A percentile compares a stretch with the other conserved stretches of the same genome.
Conservation (phyloP, 2,797 vertebrate genomes). For the Smutsia gigantea region DNA sequence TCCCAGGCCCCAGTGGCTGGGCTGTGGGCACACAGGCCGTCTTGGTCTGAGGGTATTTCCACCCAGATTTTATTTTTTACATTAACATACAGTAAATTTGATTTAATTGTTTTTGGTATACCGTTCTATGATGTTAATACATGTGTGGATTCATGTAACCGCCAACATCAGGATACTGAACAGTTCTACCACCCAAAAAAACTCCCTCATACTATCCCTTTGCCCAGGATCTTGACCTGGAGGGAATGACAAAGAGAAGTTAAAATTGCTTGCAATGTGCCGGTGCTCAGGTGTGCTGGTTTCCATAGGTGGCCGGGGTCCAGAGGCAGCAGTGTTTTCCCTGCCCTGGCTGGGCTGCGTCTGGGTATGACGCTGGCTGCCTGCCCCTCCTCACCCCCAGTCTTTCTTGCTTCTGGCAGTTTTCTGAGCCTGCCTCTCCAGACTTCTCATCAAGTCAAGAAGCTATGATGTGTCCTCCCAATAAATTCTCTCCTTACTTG, state of each 20-base stretch:
- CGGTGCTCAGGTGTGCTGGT: background rate
- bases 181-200: background rate
- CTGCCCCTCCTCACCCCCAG: fast-evolving
- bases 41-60: background rate
- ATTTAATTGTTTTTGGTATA: background rate
- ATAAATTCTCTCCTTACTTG: background rate
- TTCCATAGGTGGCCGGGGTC: background rate
- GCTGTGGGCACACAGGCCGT: background rate
- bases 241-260: background rate
- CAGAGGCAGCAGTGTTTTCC: background rate
- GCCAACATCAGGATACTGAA: background rate
- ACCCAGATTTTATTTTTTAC: background rate
- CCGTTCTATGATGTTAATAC: background rate
- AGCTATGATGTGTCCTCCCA: background rate
- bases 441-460: background rate
- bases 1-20: background rate
- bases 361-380: fast-evolving
- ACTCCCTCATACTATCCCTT: background rate
- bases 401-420: background rate
- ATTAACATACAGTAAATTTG: background rate
- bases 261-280: background rate
- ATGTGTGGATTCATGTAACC: background rate
- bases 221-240: background rate
- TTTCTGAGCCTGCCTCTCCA: background rate
- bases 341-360: background rate